phyloP scores from a whole-genome alignment of 1,140 invertebrate species.

The Drosophila saltans region DNA sequence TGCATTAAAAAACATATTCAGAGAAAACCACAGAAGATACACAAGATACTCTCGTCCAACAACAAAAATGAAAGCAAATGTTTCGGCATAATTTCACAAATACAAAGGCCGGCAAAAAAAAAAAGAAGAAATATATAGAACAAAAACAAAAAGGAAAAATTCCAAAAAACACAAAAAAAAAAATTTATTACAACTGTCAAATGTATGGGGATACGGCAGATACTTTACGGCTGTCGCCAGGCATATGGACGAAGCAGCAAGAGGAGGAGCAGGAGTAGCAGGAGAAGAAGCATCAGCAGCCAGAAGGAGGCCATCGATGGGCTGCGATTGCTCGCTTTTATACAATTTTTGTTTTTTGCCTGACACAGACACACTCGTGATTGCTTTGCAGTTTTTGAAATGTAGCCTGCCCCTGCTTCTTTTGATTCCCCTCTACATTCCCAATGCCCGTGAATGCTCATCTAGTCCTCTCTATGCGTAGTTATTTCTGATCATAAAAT shows the following conservation, averaged over 20 bases:
- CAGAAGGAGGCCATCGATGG: constrained; percentile 20
- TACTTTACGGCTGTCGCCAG: constrained; percentile 63
- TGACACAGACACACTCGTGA: constrained; percentile 54
- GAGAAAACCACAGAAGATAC: constrained; percentile 36
- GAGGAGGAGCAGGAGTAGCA: too few relatives aligned
- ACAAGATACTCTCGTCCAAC: constrained; percentile 7
- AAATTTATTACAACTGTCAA: constrained; percentile 77
- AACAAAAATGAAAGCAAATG: constrained; percentile 51
- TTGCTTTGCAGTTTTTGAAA: constrained; percentile 78
- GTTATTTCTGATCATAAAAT: constrained; percentile 82
- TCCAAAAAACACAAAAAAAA: constrained; percentile 41
- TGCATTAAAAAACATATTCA: constrained; percentile 66
- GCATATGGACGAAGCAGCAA: background rate
- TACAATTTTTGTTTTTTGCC: constrained; percentile 46
- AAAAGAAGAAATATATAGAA: constrained; percentile 15
- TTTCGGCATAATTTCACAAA: constrained; percentile 63
- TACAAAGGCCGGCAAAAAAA: constrained; percentile 33
- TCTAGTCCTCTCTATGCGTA: constrained; percentile 58
- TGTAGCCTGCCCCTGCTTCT: constrained; percentile 2
- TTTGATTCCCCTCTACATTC: background rate
- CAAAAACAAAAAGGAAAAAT: constrained; percentile 16
- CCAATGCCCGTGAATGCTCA: background rate
- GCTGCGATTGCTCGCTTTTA: constrained; percentile 52
- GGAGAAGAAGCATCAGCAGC: background rate
- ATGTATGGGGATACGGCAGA: constrained; percentile 51